Percentiles rank a stretch among this genome's conserved stretches.
Conservation (phyloP, 1,140 invertebrate species). For the Zaprionus ghesquierei region DNA sequence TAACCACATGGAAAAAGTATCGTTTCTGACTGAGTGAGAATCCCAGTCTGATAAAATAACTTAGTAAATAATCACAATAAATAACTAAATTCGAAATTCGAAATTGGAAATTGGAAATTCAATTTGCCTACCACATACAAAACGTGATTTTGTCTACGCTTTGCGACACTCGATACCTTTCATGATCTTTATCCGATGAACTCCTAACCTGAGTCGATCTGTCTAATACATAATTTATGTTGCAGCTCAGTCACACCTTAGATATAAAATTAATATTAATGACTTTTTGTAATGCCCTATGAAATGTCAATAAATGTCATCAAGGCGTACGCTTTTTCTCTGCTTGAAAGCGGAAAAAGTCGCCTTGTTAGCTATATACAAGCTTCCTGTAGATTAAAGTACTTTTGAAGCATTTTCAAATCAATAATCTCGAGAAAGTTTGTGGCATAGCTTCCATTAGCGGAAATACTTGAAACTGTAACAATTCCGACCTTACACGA, state of each 20-base stretch:
- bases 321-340: not conserved
- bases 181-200: constrained; percentile 2
- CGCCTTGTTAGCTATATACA: not conserved
- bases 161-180: constrained; percentile 26
- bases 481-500: not conserved
- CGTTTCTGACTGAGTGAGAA: not conserved
- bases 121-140: constrained; percentile 11
- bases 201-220: not conserved
- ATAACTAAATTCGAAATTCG: constrained; percentile 26
- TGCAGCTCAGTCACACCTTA: not conserved
- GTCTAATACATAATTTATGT: not conserved
- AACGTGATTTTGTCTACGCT: constrained; percentile 26
- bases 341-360: not conserved
- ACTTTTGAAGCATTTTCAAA: too few relatives aligned
- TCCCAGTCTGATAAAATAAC: constrained; percentile 25
- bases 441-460: not conserved
- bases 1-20: constrained; percentile 25
- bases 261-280: constrained; percentile 3
- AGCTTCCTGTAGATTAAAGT: too few relatives aligned
- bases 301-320: not conserved
- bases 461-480: not conserved
- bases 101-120: constrained; percentile 15
- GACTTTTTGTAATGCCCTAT: not conserved
- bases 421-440: not conserved
- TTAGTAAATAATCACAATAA: constrained; percentile 11